A percentile compares a stretch with the other conserved stretches of the same genome.
Conservation (phyloP, 2,113 vertebrate species). For the Aptenodytes patagonicus region DNA sequence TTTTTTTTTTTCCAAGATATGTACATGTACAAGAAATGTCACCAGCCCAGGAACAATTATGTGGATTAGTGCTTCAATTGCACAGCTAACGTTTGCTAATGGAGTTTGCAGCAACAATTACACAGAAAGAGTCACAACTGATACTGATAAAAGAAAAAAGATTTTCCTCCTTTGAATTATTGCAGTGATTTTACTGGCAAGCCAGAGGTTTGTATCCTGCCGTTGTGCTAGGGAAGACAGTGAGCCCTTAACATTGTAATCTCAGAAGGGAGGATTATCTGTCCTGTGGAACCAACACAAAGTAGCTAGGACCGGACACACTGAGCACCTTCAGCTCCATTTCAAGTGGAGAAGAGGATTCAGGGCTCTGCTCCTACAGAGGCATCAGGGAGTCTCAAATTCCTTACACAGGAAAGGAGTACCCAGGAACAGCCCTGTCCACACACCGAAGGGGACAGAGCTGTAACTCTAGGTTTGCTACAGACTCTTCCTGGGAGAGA, state of each 20-base stretch:
- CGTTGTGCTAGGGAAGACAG: not conserved
- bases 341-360: not conserved
- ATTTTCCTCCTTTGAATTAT: not conserved
- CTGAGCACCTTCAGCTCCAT: not conserved
- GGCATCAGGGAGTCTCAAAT: not conserved
- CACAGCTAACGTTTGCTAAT: not conserved
- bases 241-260: fast-evolving
- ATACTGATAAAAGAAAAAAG: not conserved
- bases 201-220: not conserved
- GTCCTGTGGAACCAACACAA: not conserved
- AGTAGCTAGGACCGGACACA: not conserved
- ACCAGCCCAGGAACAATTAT: not conserved
- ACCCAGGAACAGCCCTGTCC: not conserved
- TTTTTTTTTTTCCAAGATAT: not conserved
- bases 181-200: not conserved
- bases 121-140: not conserved
- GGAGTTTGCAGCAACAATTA: not conserved
- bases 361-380: not conserved
- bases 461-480: not conserved
- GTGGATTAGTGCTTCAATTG: slow-evolving; percentile 20
- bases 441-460: not conserved
- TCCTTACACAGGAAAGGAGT: not conserved
- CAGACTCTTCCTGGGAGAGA: not conserved
- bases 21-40: not conserved
- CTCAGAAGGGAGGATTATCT: not conserved